These are phyloP conservation scores for Eubasilissa splendida DNA, from an alignment of 2,888 invertebrate species.

Conservation along the genomic window DNA sequence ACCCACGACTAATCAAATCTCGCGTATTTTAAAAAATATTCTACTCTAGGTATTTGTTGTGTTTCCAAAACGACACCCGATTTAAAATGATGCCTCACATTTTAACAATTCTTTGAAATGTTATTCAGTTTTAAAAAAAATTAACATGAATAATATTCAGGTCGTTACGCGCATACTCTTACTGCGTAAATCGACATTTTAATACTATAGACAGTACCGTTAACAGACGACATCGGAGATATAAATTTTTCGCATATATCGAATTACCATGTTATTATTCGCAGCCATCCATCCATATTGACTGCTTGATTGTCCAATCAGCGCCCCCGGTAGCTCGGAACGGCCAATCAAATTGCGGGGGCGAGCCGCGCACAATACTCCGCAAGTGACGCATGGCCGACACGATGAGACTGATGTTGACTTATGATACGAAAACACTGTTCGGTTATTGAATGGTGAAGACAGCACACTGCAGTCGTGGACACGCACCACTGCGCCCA, in stretches of 20 bases:
- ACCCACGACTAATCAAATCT: no score
- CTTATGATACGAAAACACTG: constrained; percentile 8
- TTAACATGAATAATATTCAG: no score
- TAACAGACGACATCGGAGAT: not conserved
- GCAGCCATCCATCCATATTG: constrained; percentile 17
- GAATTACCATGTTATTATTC: constrained; percentile 8
- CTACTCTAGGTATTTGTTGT: no score
- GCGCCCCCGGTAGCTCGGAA: constrained; percentile 6
- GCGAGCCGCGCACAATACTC: constrained; percentile 2
- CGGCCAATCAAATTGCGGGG: constrained; percentile 25
- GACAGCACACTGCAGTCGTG: not conserved
- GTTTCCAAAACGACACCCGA: no score
- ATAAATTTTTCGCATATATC: constrained; percentile 1
- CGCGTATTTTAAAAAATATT: no score
- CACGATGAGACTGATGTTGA: constrained; percentile 17
- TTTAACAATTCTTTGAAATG: not conserved
- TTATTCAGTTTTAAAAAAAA: not conserved
- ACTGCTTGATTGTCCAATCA: constrained; percentile 18
- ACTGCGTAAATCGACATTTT: no score
- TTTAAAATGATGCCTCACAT: no score
- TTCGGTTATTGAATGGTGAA: constrained; percentile 5
- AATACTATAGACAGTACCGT: no score
- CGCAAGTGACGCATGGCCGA: not conserved
- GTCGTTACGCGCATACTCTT: no score
- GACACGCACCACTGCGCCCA: not conserved